A percentile compares a stretch with the other conserved stretches of the same genome.
phyloP scores from a whole-genome alignment of 2,888 invertebrate species.

The Trissolcus brochymenae region DNA sequence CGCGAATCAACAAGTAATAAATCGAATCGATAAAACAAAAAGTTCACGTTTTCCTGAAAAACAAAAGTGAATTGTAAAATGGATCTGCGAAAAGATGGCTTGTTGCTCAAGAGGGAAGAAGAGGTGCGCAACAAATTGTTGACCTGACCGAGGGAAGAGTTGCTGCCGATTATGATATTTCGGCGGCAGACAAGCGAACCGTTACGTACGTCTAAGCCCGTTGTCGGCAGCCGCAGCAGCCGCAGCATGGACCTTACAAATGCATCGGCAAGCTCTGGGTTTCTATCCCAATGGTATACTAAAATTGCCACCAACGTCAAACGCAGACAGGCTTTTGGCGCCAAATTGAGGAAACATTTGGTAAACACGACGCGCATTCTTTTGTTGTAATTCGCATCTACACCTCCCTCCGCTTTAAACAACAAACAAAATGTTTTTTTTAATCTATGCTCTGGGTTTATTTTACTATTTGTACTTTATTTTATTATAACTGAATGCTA shows the following conservation, averaged over 20 bases:
- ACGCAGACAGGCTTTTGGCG: slow-evolving; percentile 69
- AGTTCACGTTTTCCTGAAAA: too few species aligned
- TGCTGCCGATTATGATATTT: slow-evolving; percentile 65
- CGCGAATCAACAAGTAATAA: background rate
- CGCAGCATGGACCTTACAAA: slow-evolving; percentile 50
- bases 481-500: background rate
- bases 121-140: slow-evolving; percentile 38
- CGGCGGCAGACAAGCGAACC: slow-evolving; percentile 71
- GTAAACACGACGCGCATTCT: slow-evolving; percentile 63
- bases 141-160: slow-evolving; percentile 46
- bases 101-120: slow-evolving; percentile 24
- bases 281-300: slow-evolving; percentile 72
- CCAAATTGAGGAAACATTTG: slow-evolving; percentile 69
- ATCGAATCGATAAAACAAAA: too few species aligned
- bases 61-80: background rate
- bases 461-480: background rate
- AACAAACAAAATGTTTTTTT: too few species aligned
- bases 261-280: slow-evolving; percentile 61
- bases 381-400: too few species aligned
- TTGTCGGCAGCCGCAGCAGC: slow-evolving; percentile 63
- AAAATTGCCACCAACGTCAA: slow-evolving; percentile 73
- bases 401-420: too few species aligned
- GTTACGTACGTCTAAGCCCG: slow-evolving; percentile 61
- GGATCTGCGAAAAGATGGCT: slow-evolving; percentile 35
- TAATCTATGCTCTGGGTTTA: too few species aligned